These are phyloP conservation scores for Mus pahari DNA, from an alignment of 2,113 vertebrate species.

Conservation along the genomic window DNA sequence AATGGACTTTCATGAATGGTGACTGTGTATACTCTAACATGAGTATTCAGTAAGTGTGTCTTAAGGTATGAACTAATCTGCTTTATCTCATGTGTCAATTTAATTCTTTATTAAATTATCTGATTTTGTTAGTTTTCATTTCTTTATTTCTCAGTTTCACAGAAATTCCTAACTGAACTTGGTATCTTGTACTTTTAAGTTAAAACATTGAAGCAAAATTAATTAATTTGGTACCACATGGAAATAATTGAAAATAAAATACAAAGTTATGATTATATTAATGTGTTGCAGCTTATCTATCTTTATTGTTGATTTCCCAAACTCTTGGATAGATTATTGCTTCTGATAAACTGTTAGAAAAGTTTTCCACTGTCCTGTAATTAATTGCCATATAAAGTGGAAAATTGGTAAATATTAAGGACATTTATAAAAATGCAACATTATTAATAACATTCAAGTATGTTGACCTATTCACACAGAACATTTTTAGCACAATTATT, in stretches of 20 bases:
- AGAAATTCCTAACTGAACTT: not conserved
- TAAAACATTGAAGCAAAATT: not conserved
- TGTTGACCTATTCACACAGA: not conserved
- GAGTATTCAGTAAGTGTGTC: not conserved
- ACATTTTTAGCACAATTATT: slow-evolving; percentile 1
- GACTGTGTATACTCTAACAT: not conserved
- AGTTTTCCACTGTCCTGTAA: not conserved
- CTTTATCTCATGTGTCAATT: not conserved
- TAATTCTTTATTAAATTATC: not conserved
- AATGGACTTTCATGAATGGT: not conserved
- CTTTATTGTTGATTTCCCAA: slow-evolving; percentile 19
- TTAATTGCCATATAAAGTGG: not conserved
- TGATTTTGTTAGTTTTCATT: not conserved
- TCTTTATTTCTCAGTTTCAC: not conserved
- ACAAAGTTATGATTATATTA: not conserved
- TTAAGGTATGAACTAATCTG: not conserved
- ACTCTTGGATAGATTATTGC: not conserved
- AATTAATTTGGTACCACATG: not conserved
- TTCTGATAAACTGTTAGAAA: not conserved
- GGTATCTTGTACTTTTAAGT: not conserved
- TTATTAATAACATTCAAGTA: not conserved
- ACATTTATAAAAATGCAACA: not conserved
- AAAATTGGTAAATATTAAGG: not conserved
- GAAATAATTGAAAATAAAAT: slow-evolving; percentile 3
- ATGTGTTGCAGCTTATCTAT: not conserved